These are phyloP conservation scores for Panthera uncia DNA, from an alignment of 2,113 vertebrate genomes.

Conservation along the genomic window DNA sequence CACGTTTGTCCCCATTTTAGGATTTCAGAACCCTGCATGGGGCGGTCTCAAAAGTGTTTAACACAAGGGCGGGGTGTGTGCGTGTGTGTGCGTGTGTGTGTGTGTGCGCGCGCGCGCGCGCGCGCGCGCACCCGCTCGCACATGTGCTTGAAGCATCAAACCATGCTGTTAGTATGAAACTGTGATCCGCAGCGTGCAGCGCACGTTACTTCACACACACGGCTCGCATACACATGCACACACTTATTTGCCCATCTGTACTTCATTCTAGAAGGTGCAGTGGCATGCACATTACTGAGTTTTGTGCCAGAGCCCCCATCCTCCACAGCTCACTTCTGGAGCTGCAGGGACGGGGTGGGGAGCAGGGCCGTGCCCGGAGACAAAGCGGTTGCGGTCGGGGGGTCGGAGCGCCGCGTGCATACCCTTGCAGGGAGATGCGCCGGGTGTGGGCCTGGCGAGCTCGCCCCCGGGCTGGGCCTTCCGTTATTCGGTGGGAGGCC, in stretches of 20 bases:
- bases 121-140: rapidly evolving
- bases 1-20: conserved; percentile 8
- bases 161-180: background rate
- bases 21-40: background rate
- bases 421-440: background rate
- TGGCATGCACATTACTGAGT: background rate
- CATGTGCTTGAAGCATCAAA: background rate
- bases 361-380: background rate
- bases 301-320: background rate
- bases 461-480: background rate
- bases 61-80: background rate
- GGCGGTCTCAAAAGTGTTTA: background rate
- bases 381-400: rapidly evolving
- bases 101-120: rapidly evolving
- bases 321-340: background rate
- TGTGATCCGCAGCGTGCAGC: rapidly evolving
- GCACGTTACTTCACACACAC: background rate
- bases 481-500: background rate
- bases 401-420: rapidly evolving
- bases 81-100: background rate
- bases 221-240: rapidly evolving
- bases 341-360: background rate
- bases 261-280: background rate
- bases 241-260: background rate
- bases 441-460: background rate